Percentiles rank a stretch among this genome's conserved stretches.
These are phyloP conservation scores for Drosophila ohnishii DNA, from an alignment of 1,140 invertebrate genomes.

Conservation along the genomic window DNA sequence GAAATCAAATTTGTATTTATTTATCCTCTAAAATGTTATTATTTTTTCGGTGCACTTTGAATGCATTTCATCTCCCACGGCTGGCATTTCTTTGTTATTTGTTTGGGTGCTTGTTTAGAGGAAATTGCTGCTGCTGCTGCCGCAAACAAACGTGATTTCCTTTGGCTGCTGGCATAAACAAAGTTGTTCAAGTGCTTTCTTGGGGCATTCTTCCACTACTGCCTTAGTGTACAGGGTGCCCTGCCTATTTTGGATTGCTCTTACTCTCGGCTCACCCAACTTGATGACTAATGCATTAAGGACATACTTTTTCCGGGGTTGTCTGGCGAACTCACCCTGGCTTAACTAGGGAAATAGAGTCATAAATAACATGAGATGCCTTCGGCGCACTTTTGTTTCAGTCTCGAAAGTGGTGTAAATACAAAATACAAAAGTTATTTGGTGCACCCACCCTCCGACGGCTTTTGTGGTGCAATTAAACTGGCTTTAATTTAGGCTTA, in stretches of 20 bases:
- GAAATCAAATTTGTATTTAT: background rate
- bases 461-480: conserved; percentile 41
- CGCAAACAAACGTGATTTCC: conserved; percentile 48
- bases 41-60: conserved; percentile 6
- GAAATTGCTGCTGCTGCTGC: conserved; percentile 38
- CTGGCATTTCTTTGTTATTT: conserved; percentile 44
- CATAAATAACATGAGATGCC: conserved; percentile 63
- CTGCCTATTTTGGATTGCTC: conserved; percentile 9
- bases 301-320: conserved; percentile 33
- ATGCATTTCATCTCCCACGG: conserved; percentile 34
- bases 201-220: conserved; percentile 22
- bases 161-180: conserved; percentile 51
- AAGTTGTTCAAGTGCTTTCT: conserved; percentile 62
- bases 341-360: conserved; percentile 47
- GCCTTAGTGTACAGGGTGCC: conserved; percentile 21
- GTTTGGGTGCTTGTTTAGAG: conserved; percentile 62
- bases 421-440: conserved; percentile 24
- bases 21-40: background rate
- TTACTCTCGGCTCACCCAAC: conserved; percentile 8
- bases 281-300: conserved; percentile 60
- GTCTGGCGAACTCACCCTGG: conserved; percentile 54
- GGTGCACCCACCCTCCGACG: conserved; percentile 29
- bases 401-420: conserved; percentile 28
- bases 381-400: conserved; percentile 24
- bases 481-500: conserved; percentile 46